Evolutionary conservation across 2,113 vertebrate species (phyloP), one percentile per base, ranked within the genome.

Genomic region (Anhinga anhinga): DNA sequence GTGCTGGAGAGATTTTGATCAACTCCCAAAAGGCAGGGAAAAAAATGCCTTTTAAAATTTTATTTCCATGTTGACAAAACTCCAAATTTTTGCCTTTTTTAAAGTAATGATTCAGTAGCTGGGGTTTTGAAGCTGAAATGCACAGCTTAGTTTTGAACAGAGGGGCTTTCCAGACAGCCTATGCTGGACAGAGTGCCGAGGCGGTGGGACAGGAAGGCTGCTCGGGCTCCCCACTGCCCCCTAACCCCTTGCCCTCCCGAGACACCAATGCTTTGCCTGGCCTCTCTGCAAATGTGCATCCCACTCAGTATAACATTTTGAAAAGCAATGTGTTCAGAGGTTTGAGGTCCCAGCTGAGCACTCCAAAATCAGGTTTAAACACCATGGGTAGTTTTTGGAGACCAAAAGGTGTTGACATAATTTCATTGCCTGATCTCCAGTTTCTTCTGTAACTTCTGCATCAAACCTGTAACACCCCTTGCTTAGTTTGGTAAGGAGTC

Each of bases 201-300:
- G 21, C 1, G 4, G 13, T 30, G 12, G 40, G 13, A 59, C 56
- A 71, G 25, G 30, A 22, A 72, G 30, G 56, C 10, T 21, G 6
- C 11, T n/a, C 1, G 0, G 9, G 19, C 8, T 82, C 11, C 40
- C 42, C 2, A 1, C 56, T 58, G 52, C 7, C 7, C 14, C 23
- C 30, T 8, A 0, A 1, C 6, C 38, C 9, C 55, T 65, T 3
- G 0, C 4, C 23, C 7, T 56, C 20, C 34, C 8, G 1, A 45
- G 30, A 29, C 0, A 2, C 19, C 0, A 3, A 34, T 11, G 18
- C 23, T 66, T 81, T 81, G 22, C 12, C 29, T 15, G 56, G 12
- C 13, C 29, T 67, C 45, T 66, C 30, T 20, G 40, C 53, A 29
- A 50, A 67, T 7, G 6, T 52, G 40, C 27, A 21, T 72, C 45